phyloP scores from a whole-genome alignment of 1,140 invertebrate genomes.

The Bombus terrestris region DNA sequence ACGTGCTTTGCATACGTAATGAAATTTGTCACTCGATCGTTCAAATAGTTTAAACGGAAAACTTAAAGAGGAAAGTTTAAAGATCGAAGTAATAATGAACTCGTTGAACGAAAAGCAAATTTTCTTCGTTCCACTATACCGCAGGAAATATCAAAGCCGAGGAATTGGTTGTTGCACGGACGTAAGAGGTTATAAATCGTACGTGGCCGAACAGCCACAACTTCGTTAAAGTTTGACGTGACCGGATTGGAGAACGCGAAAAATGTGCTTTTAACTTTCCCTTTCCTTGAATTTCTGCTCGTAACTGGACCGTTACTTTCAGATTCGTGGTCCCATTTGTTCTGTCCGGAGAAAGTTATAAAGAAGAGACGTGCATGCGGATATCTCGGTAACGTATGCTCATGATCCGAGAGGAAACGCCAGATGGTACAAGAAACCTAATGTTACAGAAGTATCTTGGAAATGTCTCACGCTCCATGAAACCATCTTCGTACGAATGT shows the following conservation, averaged over 20 bases:
- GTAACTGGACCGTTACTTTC: conserved; percentile 11
- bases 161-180: no score
- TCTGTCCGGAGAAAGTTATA: not conserved
- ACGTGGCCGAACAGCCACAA: conserved; percentile 11
- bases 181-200: conserved; percentile 8
- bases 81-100: not conserved
- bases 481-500: no score
- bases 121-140: not conserved
- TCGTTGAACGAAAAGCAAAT: not conserved
- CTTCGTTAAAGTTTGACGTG: conserved; percentile 29
- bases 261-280: not conserved
- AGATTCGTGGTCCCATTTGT: not conserved
- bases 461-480: not conserved
- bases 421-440: not conserved
- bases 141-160: not conserved
- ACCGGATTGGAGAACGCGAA: not conserved
- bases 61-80: not conserved
- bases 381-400: not conserved
- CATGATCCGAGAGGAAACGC: not conserved
- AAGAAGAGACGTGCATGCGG: not conserved
- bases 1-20: not conserved
- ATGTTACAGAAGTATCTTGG: conserved; percentile 15
- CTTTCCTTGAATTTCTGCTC: not conserved
- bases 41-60: not conserved
- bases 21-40: not conserved